Conservation (phyloP, 37 sponge, comb jelly and placozoan species). For the Chondrosia reniformis region DNA sequence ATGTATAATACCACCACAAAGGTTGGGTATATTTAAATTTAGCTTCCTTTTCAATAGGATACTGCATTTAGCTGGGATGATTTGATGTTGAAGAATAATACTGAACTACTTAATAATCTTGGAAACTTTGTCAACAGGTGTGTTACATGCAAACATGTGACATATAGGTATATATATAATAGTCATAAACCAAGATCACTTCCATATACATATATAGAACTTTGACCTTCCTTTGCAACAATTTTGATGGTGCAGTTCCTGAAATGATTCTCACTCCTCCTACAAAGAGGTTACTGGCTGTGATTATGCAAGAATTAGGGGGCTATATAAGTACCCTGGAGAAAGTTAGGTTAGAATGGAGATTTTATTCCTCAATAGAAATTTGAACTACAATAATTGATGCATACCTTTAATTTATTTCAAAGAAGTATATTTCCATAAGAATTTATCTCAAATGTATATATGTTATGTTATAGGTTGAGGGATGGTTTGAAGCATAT, state of each 20-base stretch:
- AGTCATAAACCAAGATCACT: too few species aligned
- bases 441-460: not conserved
- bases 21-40: too few species aligned
- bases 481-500: constrained; percentile 55
- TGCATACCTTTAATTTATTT: not conserved
- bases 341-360: not conserved
- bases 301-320: not conserved
- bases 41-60: constrained; percentile 13
- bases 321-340: constrained; percentile 2
- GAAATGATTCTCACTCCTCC: not conserved
- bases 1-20: too few species aligned
- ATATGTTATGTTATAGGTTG: constrained; percentile 24
- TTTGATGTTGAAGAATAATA: constrained; percentile 61
- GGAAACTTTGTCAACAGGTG: constrained; percentile 79
- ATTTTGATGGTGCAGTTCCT: constrained; percentile 18
- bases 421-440: not conserved
- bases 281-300: not conserved
- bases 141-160: too few species aligned
- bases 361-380: not conserved
- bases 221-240: constrained; percentile 14
- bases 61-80: constrained; percentile 75
- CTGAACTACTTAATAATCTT: constrained; percentile 76
- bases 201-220: not conserved
- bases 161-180: too few species aligned
- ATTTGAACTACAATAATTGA: too few species aligned